Evolutionary conservation across 1,140 invertebrate genomes (phyloP).

Genomic region (Aphaenogaster ashmeadi): DNA sequence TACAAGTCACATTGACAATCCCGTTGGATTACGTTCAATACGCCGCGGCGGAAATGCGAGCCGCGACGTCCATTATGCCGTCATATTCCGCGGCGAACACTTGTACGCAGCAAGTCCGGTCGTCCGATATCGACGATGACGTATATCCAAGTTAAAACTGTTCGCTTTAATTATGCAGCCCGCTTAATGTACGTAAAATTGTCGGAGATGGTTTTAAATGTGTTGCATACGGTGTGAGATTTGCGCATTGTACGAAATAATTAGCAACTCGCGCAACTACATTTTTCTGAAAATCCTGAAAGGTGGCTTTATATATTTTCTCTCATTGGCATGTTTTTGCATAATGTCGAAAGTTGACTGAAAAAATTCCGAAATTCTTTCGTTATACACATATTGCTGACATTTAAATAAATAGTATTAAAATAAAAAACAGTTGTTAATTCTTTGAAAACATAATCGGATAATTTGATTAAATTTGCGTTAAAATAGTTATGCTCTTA

Average conservation of each 20-base stretch:
- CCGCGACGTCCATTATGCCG: conserved; percentile 44
- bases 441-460: not conserved
- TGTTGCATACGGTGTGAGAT: not conserved
- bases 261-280: not conserved
- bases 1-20: conserved; percentile 49
- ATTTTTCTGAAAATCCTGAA: not conserved
- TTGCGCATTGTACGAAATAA: conserved; percentile 24
- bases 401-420: conserved; percentile 31
- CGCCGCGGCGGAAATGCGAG: conserved; percentile 33
- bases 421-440: not conserved
- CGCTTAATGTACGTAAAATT: conserved; percentile 55
- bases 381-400: not conserved
- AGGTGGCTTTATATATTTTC: not conserved
- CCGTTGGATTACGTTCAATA: conserved; percentile 41
- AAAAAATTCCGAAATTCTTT: not conserved
- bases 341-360: not conserved
- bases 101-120: conserved; percentile 31
- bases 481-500: not conserved
- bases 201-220: conserved; percentile 19
- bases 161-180: conserved; percentile 55
- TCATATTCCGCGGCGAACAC: conserved; percentile 46
- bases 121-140: conserved; percentile 43
- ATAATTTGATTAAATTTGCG: not conserved
- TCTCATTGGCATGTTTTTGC: not conserved
- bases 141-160: conserved; percentile 56